Evolutionary conservation across 2,888 invertebrate species (phyloP).

Genomic region (Priocnemis perturbator): DNA sequence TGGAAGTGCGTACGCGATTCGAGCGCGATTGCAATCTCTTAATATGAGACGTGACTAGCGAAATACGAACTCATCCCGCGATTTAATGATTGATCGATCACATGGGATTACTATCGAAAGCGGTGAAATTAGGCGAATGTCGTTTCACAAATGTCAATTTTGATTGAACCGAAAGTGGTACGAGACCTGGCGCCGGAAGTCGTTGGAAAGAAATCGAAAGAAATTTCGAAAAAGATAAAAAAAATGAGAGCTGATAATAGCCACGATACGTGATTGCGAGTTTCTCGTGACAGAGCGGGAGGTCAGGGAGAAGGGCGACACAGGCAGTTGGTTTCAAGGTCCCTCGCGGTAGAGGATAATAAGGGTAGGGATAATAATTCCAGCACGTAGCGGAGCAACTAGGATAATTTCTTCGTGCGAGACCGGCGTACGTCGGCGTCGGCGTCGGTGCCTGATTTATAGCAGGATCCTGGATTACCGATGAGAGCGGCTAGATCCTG

Average conservation of each 20-base stretch:
- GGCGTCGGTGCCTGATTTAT: slow-evolving; percentile 54
- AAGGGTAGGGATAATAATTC: slow-evolving; percentile 41
- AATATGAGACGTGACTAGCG: slow-evolving; percentile 44
- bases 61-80: slow-evolving; percentile 8
- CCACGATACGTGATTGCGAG: no score
- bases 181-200: no score
- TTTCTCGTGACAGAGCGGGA: background rate
- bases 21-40: slow-evolving; percentile 39
- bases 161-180: no score
- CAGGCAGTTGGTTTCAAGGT: background rate
- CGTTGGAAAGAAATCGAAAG: no score
- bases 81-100: background rate
- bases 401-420: slow-evolving; percentile 51
- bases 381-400: slow-evolving; percentile 31
- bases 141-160: no score
- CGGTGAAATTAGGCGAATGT: no score
- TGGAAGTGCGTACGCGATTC: slow-evolving; percentile 24
- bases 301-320: no score
- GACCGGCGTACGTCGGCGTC: slow-evolving; percentile 16
- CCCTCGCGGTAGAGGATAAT: slow-evolving; percentile 21
- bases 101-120: no score
- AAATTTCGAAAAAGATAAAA: no score
- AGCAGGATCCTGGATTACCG: slow-evolving; percentile 63
- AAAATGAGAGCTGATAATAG: no score
- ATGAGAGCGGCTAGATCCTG: slow-evolving; percentile 50